Base-by-base conservation (phyloP, 1,140 invertebrate genomes). In the Drosophila albomicans region DNA sequence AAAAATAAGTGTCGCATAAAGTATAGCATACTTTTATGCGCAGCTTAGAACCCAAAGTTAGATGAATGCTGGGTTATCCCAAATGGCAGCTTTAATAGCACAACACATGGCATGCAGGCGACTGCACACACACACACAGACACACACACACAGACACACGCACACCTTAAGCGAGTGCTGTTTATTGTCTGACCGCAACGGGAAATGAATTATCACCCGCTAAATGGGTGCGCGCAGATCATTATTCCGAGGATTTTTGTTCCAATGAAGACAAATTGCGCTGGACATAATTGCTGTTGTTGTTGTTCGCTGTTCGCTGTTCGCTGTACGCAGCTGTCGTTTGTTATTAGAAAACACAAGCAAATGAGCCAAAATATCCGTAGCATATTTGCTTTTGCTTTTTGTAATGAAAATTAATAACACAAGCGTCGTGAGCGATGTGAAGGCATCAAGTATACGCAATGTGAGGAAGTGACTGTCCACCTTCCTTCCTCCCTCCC, bases 151-250 rank as follows among this genome's bases (percentile, higher is more conserved):
- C 20, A 20, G 2, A 20, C 28, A 45, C 28, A 11, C 35, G 16
- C 11, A 15, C 41, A 46, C 41, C 11, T 7, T 25, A 7, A 56
- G 6, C 32, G 11, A 13, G 11, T 52, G 25, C 6, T 52, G 51
- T 30, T 30, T 30, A 28, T 30, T 51, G 11, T 30, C 11, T 25
- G 48, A 63, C 75, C 67, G 49, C 65, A 64, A 66, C 15, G 75
- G 75, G 82, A 87, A 82, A 87, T 86, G 79, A 86, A 79, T 87
- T 87, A 86, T 86, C 82, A 65, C 76, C 71, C 71, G 62, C 79
- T 87, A 82, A 86, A 87, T 86, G 79, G 79, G 61, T 64, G 70
- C 81, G 64, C 62, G 73, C 75, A 69, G 59, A 82, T 81, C 69
- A 87, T 85, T 81, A 70, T 73, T 61, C 20, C 38, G 20, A 32